Evolutionary conservation across 2,113 vertebrate species (phyloP).

Genomic region (Chaetodon auriga): DNA sequence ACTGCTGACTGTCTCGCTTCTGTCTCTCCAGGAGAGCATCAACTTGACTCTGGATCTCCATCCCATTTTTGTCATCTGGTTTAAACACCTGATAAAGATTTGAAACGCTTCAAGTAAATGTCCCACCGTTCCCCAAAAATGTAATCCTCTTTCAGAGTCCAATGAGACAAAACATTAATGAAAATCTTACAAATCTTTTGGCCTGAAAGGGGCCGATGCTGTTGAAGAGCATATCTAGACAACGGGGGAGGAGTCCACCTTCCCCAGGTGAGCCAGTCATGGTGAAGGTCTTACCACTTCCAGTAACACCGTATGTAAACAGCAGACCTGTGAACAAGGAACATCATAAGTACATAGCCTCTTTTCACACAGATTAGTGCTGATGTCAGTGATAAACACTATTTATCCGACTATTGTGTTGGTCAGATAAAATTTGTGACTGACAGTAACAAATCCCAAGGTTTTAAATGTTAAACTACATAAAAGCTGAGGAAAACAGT

Average conservation of each 20-base stretch:
- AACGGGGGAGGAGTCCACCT: conserved; percentile 94
- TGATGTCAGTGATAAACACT: too few relatives aligned
- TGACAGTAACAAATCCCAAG: too few relatives aligned
- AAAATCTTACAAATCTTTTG: conserved; percentile 91
- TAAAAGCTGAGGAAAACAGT: neutral
- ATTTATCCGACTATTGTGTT: too few relatives aligned
- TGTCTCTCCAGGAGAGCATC: conserved; percentile 95
- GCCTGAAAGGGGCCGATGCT: conserved; percentile 94
- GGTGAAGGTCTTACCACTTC: conserved; percentile 95
- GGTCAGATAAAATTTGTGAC: neutral
- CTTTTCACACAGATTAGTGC: neutral
- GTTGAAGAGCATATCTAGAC: conserved; percentile 96
- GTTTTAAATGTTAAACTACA: neutral
- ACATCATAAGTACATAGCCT: neutral
- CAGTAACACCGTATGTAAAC: conserved; percentile 97
- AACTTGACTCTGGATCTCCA: conserved; percentile 94
- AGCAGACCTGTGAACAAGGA: conserved; percentile 87
- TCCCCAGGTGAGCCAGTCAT: conserved; percentile 96
- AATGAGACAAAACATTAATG: neutral
- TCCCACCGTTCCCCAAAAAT: neutral
- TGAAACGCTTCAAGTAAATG: conserved; percentile 1
- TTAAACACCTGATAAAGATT: conserved; percentile 90
- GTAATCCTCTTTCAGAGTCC: neutral
- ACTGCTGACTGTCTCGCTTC: conserved; percentile 88
- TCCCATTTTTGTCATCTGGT: conserved; percentile 95